Base-by-base conservation (phyloP, 2,113 vertebrate species). In the Origma solitaria region DNA sequence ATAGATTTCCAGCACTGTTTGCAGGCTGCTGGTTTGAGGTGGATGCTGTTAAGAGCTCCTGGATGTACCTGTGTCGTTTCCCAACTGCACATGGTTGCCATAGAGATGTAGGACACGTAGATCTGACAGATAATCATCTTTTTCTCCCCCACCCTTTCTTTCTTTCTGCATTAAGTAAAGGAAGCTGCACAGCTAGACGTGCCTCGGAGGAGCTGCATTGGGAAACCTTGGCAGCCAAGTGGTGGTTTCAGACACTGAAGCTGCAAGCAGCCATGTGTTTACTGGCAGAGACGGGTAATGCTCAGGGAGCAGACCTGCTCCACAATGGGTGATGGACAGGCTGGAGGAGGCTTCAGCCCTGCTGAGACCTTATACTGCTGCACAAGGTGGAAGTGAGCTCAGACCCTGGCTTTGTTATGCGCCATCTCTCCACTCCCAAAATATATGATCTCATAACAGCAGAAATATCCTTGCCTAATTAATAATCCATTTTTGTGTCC, bases 91-190 rank as follows among this genome's bases (percentile, higher is more conserved):
- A 78, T 2, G 18, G 97, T 97, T 98, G 94, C 96, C 86, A 95
- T 97, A 92, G 98, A 97, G 95, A 98, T 88, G 69, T 50, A 42
- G 53, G 85, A 94, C 64, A 94, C 3, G 0, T 25, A 66, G 95
- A 94, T 92, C 87, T 80, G 70, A 51, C 85, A 76, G 87, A 90
- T 95, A 85, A 61, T 50, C 15, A 1, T 77, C 40, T 66, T 45
- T 76, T 42, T 6, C 5, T 30, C 30, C 47, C n/a, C 53, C 56
- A 37, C 31, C 15, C 49, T 83, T 94, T 77, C 58, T 72, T 87
- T 89, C 51, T 72, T 91, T 86, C 78, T 50, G 45, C 15, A 11
- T 47, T 28, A 65, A 91, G 51, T 40, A 79, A 89, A 93, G 71
- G 73, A 54, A 62, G 75, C 35, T 31, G 54, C 38, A 51, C 37